phyloP scores from a whole-genome alignment of 2,888 invertebrate genomes.

The Elgonia sp. region DNA sequence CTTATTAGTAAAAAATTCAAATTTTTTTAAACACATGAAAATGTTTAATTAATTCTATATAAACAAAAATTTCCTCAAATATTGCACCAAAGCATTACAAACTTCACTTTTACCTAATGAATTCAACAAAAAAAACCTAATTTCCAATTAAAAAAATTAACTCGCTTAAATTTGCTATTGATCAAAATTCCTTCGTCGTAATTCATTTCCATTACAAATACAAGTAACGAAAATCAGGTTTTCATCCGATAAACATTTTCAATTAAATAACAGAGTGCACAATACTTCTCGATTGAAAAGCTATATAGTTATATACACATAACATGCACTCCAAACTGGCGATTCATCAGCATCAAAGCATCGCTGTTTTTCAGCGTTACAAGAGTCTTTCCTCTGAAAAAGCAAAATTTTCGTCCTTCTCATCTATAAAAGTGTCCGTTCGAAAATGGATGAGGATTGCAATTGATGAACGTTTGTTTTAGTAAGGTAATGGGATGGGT shows the following conservation, averaged over 20 bases:
- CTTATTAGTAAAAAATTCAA: too few species aligned
- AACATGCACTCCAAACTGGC: not conserved
- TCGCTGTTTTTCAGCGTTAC: slow-evolving; percentile 53
- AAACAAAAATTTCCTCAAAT: too few species aligned
- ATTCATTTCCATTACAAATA: not conserved
- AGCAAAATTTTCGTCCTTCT: slow-evolving; percentile 58
- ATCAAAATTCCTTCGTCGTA: not conserved
- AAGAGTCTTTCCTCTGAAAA: slow-evolving; percentile 57
- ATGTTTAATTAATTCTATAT: too few species aligned
- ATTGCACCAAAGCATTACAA: too few species aligned
- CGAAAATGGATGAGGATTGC: slow-evolving; percentile 62
- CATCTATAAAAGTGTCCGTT: slow-evolving; percentile 69
- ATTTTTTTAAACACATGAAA: too few species aligned
- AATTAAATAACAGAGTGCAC: slow-evolving; percentile 28
- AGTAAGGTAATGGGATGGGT: slow-evolving; percentile 65
- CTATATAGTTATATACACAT: slow-evolving; percentile 15
- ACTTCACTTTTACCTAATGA: too few species aligned
- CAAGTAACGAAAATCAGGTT: slow-evolving; percentile 16
- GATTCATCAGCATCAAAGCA: slow-evolving; percentile 62
- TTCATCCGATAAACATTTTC: slow-evolving; percentile 13
- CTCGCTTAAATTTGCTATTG: too few species aligned
- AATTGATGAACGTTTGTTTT: slow-evolving; percentile 73
- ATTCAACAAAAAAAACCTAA: too few species aligned
- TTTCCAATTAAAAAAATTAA: too few species aligned
- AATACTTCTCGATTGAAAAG: slow-evolving; percentile 12